Evolutionary conservation across 2,888 invertebrate species (phyloP).

Genomic region (Oxyteleia sp.): DNA sequence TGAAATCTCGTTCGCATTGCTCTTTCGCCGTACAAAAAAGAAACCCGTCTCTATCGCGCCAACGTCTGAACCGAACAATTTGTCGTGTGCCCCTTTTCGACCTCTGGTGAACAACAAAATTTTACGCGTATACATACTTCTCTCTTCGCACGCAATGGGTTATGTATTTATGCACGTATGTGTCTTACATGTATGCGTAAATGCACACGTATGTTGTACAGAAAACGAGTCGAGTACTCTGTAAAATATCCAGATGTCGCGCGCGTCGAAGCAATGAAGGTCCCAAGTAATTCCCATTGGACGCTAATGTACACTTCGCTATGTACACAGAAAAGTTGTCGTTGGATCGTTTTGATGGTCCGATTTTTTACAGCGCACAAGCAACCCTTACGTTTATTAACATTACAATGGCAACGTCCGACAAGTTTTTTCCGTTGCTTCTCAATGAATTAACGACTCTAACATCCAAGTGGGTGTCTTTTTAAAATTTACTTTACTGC

Average conservation of each 20-base stretch:
- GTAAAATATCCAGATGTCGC: slow-evolving; percentile 58
- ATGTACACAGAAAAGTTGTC: slow-evolving; percentile 56
- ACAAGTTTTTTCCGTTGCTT: slow-evolving; percentile 53
- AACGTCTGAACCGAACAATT: slow-evolving; percentile 39
- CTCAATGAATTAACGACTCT: slow-evolving; percentile 59
- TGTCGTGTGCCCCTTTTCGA: slow-evolving; percentile 69
- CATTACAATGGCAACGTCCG: slow-evolving; percentile 57
- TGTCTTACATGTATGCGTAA: slow-evolving; percentile 70
- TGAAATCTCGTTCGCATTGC: slow-evolving; percentile 31
- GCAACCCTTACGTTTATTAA: slow-evolving; percentile 54
- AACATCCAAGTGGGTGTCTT: slow-evolving; percentile 59
- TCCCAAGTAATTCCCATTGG: slow-evolving; percentile 23
- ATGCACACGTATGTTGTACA: slow-evolving; percentile 71
- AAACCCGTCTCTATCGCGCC: neutral
- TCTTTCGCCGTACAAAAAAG: neutral
- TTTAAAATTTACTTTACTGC: slow-evolving; percentile 33
- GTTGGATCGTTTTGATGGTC: slow-evolving; percentile 26
- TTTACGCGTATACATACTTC: slow-evolving; percentile 47
- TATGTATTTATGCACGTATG: slow-evolving; percentile 48
- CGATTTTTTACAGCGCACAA: slow-evolving; percentile 66
- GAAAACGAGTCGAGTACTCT: slow-evolving; percentile 61
- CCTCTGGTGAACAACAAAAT: slow-evolving; percentile 44
- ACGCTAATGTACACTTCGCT: slow-evolving; percentile 42
- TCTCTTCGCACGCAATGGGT: slow-evolving; percentile 25
- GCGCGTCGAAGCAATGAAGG: slow-evolving; percentile 22